Evolutionary conservation across 2,113 vertebrate genomes (phyloP).

Genomic region (Scolopax mira): DNA sequence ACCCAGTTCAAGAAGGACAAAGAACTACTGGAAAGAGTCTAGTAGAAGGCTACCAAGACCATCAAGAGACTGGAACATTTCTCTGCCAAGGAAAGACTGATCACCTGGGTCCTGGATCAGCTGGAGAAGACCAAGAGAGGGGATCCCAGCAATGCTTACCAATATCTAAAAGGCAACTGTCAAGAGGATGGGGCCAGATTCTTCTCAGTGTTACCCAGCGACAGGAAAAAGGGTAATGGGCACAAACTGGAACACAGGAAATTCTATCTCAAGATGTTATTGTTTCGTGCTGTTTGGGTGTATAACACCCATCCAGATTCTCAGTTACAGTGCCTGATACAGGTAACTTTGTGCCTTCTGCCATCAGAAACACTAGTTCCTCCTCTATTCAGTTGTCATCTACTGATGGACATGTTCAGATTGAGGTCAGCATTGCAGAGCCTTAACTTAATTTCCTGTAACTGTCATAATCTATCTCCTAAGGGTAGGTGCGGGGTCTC

Average conservation of each 20-base stretch:
- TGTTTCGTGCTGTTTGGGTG: neutral
- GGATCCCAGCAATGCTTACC: neutral
- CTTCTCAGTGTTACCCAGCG: neutral
- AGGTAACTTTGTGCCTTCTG: neutral
- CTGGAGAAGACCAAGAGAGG: neutral
- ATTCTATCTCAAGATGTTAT: neutral
- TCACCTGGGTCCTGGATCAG: no score
- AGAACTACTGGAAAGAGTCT: neutral
- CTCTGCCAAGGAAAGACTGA: neutral
- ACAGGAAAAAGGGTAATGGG: neutral
- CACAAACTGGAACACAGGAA: neutral
- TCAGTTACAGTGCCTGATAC: fast-evolving
- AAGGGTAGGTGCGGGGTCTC: neutral
- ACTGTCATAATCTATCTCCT: fast-evolving
- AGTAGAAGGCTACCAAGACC: neutral
- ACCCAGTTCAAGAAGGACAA: neutral
- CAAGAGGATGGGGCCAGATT: neutral
- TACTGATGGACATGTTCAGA: neutral
- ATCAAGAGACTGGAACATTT: neutral
- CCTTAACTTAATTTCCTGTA: fast-evolving
- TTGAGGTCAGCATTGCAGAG: neutral
- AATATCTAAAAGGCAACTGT: neutral
- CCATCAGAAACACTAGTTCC: neutral
- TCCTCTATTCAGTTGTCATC: neutral
- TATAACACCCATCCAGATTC: fast-evolving